phyloP scores from a whole-genome alignment of 2,113 vertebrate genomes.

The Pycnonotus jocosus region DNA sequence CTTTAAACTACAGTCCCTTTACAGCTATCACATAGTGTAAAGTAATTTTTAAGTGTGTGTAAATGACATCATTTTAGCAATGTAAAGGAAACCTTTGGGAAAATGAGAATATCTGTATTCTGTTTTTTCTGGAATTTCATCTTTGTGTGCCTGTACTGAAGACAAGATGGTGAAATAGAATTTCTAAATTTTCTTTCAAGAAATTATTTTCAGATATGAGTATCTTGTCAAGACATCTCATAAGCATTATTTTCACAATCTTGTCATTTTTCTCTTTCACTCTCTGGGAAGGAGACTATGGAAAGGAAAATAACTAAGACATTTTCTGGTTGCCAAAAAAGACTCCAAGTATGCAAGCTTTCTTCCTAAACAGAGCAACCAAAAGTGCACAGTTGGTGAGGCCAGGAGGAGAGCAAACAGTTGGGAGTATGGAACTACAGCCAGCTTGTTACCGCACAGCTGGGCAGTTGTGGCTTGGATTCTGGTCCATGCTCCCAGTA shows the following conservation, averaged over 20 bases:
- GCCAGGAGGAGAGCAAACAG: not conserved
- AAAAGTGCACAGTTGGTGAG: not conserved
- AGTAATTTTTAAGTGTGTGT: not conserved
- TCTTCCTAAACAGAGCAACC: not conserved
- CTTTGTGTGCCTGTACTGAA: constrained; percentile 12
- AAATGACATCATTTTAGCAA: not conserved
- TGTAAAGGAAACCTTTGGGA: not conserved
- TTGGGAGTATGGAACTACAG: not conserved
- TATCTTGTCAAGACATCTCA: not conserved
- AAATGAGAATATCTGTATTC: not conserved
- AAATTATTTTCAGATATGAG: not conserved
- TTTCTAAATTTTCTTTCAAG: not conserved
- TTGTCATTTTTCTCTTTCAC: not conserved
- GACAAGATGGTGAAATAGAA: not conserved
- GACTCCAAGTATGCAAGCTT: not conserved
- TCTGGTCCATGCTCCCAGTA: not conserved
- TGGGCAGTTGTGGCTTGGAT: not conserved
- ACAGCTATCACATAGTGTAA: not conserved
- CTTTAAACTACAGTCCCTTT: not conserved
- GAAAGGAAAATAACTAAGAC: not conserved
- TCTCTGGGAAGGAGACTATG: not conserved
- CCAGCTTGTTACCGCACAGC: not conserved
- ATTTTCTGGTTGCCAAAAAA: not conserved
- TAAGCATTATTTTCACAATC: not conserved
- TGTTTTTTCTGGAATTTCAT: constrained; percentile 38